Base-by-base conservation (phyloP, 2,113 vertebrate genomes). In the Perca fluviatilis region DNA sequence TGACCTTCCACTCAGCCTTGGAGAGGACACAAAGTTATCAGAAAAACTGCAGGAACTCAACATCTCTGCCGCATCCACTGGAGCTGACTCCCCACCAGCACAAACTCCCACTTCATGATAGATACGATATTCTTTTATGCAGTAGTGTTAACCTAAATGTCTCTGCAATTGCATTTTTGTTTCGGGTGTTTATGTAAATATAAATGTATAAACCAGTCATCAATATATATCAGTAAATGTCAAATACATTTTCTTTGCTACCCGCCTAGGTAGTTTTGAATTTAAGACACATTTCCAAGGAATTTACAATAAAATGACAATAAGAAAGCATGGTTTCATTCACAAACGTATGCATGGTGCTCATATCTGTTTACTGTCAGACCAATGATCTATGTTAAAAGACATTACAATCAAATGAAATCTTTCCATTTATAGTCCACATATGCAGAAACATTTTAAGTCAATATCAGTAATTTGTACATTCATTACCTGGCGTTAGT, bases 1-100 rank as follows among this genome's bases (percentile, higher is more conserved):
- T 0, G 92, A 94, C 77, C 88, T 92, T 0, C 93, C 95, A 71
- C 91, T 91, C 51, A 81, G 78, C 58, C 84, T 91, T 46, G 91
- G 91, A 2, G 90, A 88, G 25, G 74, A 84, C 5, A 67, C 19
- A 0, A 77, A 93, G 6, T 85, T 97, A 57, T 94, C 92, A 62
- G 93, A 97, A 82, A 96, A 95, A 84, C 92, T 97, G 25, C 92
- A 96, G 82, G 94, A 96, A 83, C 95, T 97, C 33, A 93, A 94
- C 83, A 94, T 97, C 79, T 91, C 93, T 80, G 90, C 92, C 2
- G 74, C 68, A 0, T 64, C 92, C 19, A 33, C 78, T 16, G 81
- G 27, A 80, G 58, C 83, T 0, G 79, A 90, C 30, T 27, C 86
- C 8, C 13, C 68, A 0, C 43, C 65, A 5, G 7, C 74, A 54